These are phyloP conservation scores for Melanostigma gelatinosum DNA, from an alignment of 2,113 vertebrate genomes.

Conservation along the genomic window DNA sequence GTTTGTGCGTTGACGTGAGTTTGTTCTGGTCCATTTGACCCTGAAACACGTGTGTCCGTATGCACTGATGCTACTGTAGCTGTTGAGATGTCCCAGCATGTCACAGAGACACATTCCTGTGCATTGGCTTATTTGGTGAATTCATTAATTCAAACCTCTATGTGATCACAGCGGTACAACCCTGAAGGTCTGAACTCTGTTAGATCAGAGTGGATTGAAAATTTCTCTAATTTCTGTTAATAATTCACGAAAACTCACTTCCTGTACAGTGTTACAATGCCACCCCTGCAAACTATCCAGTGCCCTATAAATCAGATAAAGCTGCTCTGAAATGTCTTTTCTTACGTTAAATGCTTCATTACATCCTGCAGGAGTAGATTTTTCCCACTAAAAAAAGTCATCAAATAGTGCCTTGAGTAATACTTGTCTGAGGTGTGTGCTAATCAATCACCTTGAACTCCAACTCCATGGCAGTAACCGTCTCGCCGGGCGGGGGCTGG, in stretches of 20 bases:
- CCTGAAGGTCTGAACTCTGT: background rate
- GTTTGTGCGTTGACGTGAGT: constrained; percentile 14
- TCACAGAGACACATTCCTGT: constrained; percentile 1
- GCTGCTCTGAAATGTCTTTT: constrained; percentile 7
- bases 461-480: constrained; percentile 94
- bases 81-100: constrained; percentile 25
- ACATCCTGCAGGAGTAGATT: background rate
- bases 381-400: background rate
- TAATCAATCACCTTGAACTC: constrained; percentile 91
- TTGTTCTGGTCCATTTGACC: constrained; percentile 26
- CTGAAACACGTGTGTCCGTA: constrained; percentile 11
- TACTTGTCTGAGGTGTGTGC: background rate
- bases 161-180: background rate
- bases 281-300: constrained; percentile 6
- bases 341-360: constrained; percentile 9
- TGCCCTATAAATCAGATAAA: background rate
- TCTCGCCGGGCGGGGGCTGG: constrained; percentile 93
- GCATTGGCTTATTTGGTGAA: constrained; percentile 7
- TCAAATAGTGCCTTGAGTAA: constrained; percentile 2
- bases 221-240: background rate
- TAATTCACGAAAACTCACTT: background rate
- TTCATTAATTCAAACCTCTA: background rate
- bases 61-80: constrained; percentile 12
- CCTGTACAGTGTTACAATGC: background rate
- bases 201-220: constrained; percentile 6